Conservation (phyloP, 2,888 invertebrate genomes). For the Zelleria hepariella region DNA sequence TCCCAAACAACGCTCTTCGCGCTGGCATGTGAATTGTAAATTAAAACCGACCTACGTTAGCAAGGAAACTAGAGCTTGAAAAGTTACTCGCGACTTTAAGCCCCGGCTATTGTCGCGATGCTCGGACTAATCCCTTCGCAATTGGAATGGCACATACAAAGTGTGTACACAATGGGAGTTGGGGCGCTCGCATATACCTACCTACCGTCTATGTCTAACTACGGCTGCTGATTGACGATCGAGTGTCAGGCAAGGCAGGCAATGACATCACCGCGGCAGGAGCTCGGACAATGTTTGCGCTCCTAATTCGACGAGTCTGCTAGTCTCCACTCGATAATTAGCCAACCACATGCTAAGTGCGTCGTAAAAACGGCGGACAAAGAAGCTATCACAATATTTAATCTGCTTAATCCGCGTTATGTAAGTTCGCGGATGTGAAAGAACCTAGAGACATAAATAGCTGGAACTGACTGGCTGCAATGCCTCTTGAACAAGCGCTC, state of each 20-base stretch:
- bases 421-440: neutral
- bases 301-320: constrained; percentile 34
- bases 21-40: too few relatives aligned
- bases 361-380: constrained; percentile 7
- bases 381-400: neutral
- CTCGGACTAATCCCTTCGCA: neutral
- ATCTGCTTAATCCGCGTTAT: neutral
- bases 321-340: constrained; percentile 25
- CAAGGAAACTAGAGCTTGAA: too few relatives aligned
- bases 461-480: too few relatives aligned
- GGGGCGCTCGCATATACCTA: neutral
- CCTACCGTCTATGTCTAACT: neutral
- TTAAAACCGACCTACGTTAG: too few relatives aligned
- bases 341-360: constrained; percentile 26
- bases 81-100: neutral
- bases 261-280: constrained; percentile 40
- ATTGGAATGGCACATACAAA: neutral
- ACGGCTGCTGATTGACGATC: neutral
- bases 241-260: constrained; percentile 19
- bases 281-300: constrained; percentile 26
- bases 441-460: neutral
- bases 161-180: neutral
- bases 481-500: too few relatives aligned
- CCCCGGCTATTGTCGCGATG: neutral
- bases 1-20: too few relatives aligned